Conservation (phyloP, 2,888 invertebrate species). For the Epirrita christyi region DNA sequence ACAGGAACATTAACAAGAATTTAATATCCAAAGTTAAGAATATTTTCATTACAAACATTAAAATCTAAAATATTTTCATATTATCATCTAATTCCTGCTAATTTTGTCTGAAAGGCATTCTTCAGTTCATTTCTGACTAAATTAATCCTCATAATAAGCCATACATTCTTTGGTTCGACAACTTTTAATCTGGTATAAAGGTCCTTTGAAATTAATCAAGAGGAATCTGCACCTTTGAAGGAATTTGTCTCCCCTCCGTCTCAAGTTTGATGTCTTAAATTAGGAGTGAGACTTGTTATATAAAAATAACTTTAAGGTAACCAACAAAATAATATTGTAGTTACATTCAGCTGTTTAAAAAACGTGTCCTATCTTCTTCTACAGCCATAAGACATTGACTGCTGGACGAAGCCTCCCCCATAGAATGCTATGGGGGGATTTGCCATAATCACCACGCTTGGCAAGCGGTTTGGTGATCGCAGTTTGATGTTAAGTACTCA, state of each 20-base stretch:
- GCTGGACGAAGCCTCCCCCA: no score
- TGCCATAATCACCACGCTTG: no score
- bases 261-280: conserved; percentile 14
- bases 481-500: no score
- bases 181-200: conserved; percentile 68
- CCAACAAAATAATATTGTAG: background rate
- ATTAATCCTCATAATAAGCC: conserved; percentile 66
- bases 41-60: background rate
- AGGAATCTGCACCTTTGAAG: conserved; percentile 30
- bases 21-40: background rate
- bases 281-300: conserved; percentile 6
- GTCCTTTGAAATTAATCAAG: conserved; percentile 50
- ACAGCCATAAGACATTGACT: no score
- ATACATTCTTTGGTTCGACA: conserved; percentile 61
- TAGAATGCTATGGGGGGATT: no score
- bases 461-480: no score
- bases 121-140: conserved; percentile 51
- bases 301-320: background rate
- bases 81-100: background rate
- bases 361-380: no score
- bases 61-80: conserved; percentile 10
- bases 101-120: conserved; percentile 39
- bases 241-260: conserved; percentile 25
- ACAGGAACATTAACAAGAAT: no score
- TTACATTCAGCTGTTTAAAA: no score